Percentiles rank a stretch among this genome's conserved stretches.
These are phyloP conservation scores for Semnopithecus entellus DNA, from an alignment of 2,113 vertebrate genomes.

Conservation along the genomic window DNA sequence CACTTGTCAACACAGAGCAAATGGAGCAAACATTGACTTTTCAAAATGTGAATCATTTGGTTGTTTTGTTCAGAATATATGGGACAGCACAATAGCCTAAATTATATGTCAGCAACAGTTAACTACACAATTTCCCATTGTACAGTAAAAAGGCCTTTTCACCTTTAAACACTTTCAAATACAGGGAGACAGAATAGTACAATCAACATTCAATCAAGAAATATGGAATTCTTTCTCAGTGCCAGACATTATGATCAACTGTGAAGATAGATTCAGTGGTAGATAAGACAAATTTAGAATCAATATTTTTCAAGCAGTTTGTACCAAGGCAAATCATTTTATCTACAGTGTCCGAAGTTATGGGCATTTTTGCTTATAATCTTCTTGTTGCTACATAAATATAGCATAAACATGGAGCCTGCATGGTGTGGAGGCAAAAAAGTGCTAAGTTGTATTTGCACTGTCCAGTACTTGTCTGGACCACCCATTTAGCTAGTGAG, in stretches of 20 bases:
- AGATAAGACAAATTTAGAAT: background rate
- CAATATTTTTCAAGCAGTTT: background rate
- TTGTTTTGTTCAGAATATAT: background rate
- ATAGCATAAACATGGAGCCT: background rate
- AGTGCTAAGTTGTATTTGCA: background rate
- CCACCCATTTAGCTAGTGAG: constrained; percentile 41
- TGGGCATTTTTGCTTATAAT: background rate
- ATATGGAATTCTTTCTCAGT: background rate
- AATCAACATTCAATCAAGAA: background rate
- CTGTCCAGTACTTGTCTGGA: background rate
- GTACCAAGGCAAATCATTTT: background rate
- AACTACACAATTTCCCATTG: background rate
- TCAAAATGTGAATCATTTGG: background rate
- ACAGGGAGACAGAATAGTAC: background rate
- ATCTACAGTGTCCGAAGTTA: background rate
- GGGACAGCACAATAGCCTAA: background rate
- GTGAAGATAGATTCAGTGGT: background rate
- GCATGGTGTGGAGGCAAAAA: background rate
- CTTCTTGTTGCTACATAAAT: background rate
- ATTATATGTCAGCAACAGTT: background rate
- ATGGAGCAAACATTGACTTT: background rate
- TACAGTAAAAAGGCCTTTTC: background rate
- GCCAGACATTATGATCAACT: background rate
- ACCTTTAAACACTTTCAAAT: background rate
- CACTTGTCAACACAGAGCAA: background rate